These are phyloP conservation scores for Prolemur simus DNA, from an alignment of 2,113 vertebrate genomes.

Conservation along the genomic window DNA sequence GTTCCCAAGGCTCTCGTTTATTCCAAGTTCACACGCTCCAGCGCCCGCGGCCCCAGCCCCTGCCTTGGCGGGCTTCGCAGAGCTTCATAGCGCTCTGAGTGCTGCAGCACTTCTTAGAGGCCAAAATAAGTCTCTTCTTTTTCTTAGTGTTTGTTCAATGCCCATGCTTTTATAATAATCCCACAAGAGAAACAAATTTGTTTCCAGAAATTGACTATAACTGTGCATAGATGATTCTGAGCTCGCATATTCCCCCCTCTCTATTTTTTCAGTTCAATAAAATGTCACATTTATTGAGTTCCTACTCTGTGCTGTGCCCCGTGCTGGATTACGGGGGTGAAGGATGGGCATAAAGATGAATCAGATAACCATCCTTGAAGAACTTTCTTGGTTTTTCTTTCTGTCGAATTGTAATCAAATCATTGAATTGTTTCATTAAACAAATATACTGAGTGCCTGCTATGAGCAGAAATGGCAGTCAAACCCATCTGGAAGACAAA, in stretches of 20 bases:
- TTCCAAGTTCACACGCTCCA: background rate
- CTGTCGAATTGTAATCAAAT: background rate
- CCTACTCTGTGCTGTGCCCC: background rate
- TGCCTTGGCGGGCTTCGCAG: background rate
- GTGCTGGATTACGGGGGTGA: background rate
- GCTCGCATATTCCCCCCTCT: no score
- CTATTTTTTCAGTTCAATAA: background rate
- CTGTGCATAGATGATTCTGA: background rate
- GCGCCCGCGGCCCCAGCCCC: background rate
- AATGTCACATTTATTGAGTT: background rate
- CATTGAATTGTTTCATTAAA: background rate
- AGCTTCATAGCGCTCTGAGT: background rate
- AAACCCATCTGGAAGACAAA: background rate
- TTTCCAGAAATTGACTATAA: background rate
- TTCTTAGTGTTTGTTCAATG: background rate
- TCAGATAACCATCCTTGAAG: background rate
- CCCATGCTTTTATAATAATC: background rate
- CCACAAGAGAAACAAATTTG: background rate
- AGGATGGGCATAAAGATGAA: background rate
- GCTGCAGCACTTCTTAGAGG: background rate
- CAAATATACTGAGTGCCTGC: background rate
- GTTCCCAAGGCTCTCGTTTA: background rate
- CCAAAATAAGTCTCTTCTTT: background rate
- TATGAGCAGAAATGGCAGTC: background rate
- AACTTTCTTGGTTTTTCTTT: background rate